phyloP scores from a whole-genome alignment of 2,888 invertebrate genomes.

The Polymixis flavicincta region DNA sequence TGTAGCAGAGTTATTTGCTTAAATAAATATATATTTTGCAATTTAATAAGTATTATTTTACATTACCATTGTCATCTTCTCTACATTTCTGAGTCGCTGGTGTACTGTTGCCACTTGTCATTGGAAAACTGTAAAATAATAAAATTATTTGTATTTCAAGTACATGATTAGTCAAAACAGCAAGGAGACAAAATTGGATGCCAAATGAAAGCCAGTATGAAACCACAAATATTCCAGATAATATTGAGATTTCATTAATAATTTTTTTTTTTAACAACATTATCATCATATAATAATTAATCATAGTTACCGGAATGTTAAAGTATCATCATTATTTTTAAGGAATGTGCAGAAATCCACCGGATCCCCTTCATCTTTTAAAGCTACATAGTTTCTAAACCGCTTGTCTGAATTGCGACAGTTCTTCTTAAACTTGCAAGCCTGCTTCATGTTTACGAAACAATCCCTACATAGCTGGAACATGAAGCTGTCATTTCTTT shows the following conservation, averaged over 20 bases:
- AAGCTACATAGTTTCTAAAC: slow-evolving; percentile 77
- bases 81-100: slow-evolving; percentile 74
- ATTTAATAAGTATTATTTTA: neutral
- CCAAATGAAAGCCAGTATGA: neutral
- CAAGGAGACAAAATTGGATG: neutral
- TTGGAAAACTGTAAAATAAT: slow-evolving; percentile 77
- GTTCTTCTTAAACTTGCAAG: slow-evolving; percentile 86
- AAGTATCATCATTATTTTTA: slow-evolving; percentile 78
- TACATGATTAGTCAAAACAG: neutral
- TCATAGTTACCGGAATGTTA: slow-evolving; percentile 76
- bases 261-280: too few relatives aligned
- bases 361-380: slow-evolving; percentile 77
- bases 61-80: slow-evolving; percentile 86
- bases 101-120: slow-evolving; percentile 77
- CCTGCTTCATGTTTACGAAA: slow-evolving; percentile 79
- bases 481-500: slow-evolving; percentile 81
- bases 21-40: neutral
- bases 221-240: neutral
- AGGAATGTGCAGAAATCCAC: slow-evolving; percentile 80
- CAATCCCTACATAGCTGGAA: slow-evolving; percentile 88
- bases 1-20: neutral
- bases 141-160: neutral
- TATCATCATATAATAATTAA: too few relatives aligned
- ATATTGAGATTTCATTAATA: neutral
- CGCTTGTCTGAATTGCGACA: slow-evolving; percentile 85